These are phyloP conservation scores for Nematostella vectensis DNA, from an alignment of 92 coral and sea anemone genomes.

Conservation along the genomic window DNA sequence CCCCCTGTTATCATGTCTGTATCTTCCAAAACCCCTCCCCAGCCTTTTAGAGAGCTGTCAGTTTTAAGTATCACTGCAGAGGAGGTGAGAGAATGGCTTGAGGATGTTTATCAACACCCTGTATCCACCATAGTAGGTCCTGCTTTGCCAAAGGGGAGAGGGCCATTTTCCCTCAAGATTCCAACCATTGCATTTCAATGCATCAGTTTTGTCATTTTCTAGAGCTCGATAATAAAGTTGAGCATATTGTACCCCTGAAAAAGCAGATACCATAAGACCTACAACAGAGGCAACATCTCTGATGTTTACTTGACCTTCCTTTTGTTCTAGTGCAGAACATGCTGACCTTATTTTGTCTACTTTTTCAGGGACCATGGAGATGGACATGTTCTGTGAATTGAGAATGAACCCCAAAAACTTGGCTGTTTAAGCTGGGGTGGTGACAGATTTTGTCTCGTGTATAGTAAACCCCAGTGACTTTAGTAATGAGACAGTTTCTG, in stretches of 20 bases:
- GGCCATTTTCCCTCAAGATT: conserved; percentile 12
- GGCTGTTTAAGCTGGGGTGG: conserved; percentile 18
- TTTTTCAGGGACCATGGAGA: conserved; percentile 7
- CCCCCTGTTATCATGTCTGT: conserved; percentile 13
- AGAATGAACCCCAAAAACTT: conserved; percentile 24
- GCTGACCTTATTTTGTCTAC: conserved; percentile 4
- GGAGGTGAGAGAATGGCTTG: too few relatives aligned
- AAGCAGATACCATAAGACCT: conserved; percentile 15
- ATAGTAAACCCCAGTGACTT: too few relatives aligned
- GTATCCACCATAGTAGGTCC: too few relatives aligned
- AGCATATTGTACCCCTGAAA: conserved; percentile 18
- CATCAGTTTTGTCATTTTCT: conserved; percentile 26
- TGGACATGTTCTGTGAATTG: too few relatives aligned
- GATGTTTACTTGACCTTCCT: not conserved
- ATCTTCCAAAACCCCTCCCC: conserved; percentile 34
- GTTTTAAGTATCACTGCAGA: conserved; percentile 18
- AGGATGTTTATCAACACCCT: too few relatives aligned
- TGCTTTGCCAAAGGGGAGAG: not conserved
- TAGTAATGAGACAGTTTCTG: too few relatives aligned
- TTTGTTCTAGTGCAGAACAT: not conserved
- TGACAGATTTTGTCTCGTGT: not conserved
- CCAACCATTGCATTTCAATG: conserved; percentile 20
- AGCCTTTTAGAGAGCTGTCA: conserved; percentile 34
- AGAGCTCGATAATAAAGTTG: conserved; percentile 31
- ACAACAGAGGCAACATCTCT: conserved; percentile 30